Conservation (phyloP, 2,888 invertebrate genomes). For the Xylocampa areola region DNA sequence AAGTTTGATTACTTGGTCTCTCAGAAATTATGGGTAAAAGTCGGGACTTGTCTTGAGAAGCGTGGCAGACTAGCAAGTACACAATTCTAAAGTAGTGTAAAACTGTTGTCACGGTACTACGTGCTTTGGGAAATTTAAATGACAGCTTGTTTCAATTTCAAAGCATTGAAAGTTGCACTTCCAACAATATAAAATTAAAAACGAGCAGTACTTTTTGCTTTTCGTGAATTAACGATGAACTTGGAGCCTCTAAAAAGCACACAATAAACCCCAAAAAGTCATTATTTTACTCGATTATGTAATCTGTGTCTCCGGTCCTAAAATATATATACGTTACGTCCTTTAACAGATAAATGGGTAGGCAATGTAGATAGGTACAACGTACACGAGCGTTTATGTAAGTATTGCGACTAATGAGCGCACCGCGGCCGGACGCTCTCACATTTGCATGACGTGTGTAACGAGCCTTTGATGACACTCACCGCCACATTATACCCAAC, state of each 20-base stretch:
- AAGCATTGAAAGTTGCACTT: no score
- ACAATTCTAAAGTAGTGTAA: no score
- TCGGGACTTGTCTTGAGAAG: no score
- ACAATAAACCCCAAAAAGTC: neutral
- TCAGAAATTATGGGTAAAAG: no score
- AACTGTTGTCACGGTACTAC: no score
- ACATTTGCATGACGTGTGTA: slow-evolving; percentile 59
- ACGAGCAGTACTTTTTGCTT: neutral
- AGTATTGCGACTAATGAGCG: slow-evolving; percentile 56
- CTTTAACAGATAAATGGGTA: slow-evolving; percentile 29
- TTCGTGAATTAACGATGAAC: no score
- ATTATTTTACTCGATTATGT: neutral
- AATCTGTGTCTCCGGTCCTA: neutral
- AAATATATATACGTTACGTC: neutral
- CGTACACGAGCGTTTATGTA: slow-evolving; percentile 37
- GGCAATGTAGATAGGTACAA: slow-evolving; percentile 16
- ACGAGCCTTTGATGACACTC: slow-evolving; percentile 63
- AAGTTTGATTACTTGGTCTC: neutral
- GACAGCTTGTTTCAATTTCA: no score
- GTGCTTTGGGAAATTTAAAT: no score
- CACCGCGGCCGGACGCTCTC: slow-evolving; percentile 47
- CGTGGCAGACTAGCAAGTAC: no score
- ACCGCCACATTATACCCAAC: slow-evolving; percentile 43
- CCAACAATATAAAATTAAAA: no score
- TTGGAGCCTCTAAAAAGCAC: no score